Conservation (phyloP, 2,888 invertebrate species). For the Ochropacha duplaris region DNA sequence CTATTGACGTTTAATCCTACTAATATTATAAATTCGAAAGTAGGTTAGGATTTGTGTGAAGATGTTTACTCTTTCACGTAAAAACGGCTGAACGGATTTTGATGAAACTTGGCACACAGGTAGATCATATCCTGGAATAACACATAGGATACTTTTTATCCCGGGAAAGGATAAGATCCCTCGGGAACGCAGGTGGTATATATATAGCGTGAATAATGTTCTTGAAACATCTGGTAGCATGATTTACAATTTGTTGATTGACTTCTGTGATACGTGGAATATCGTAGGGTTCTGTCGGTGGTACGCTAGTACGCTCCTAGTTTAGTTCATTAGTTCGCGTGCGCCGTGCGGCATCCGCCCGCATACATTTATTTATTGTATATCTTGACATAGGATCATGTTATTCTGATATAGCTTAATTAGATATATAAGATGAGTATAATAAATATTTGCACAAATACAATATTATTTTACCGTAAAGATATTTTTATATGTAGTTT, state of each 20-base stretch:
- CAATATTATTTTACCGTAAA: neutral
- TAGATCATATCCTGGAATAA: no score
- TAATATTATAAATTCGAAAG: no score
- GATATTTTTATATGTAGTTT: constrained; percentile 1
- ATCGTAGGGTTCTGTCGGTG: constrained; percentile 5
- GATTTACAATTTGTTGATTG: neutral
- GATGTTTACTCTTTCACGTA: no score
- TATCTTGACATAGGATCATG: neutral
- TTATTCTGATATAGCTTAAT: neutral
- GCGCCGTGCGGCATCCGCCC: neutral
- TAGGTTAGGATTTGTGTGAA: no score
- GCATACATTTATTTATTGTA: neutral
- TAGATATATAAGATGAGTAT: neutral
- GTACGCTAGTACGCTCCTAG: neutral
- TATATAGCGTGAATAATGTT: neutral
- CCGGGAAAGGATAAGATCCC: no score
- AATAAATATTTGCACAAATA: constrained; percentile 1
- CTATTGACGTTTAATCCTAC: no score
- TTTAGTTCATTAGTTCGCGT: neutral
- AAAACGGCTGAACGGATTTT: no score
- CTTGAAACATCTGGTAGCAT: neutral
- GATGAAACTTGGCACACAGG: no score
- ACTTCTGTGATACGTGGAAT: constrained; percentile 18
- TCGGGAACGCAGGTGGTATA: neutral
- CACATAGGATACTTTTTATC: no score